Evolutionary conservation across 2,888 invertebrate species (phyloP).

Genomic region (Ctena decussata): DNA sequence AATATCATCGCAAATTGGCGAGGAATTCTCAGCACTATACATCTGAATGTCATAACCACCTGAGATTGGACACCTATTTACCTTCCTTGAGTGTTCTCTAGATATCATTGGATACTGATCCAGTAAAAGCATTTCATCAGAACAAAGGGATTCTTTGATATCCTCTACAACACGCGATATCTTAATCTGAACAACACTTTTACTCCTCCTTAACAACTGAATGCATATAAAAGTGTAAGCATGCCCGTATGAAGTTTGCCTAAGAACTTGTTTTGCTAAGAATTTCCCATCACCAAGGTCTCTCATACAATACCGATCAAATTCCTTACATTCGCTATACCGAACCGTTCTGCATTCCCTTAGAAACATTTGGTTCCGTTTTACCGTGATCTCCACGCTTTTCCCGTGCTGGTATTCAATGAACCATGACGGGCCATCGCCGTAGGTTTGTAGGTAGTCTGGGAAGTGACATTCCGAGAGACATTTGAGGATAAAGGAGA

Average conservation of each 20-base stretch:
- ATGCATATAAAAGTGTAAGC: conserved; percentile 47
- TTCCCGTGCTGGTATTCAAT: conserved; percentile 51
- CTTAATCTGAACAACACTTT: conserved; percentile 59
- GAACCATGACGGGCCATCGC: conserved; percentile 54
- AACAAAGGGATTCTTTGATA: conserved; percentile 36
- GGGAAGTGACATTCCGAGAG: conserved; percentile 52
- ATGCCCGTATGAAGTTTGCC: background rate
- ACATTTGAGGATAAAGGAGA: conserved; percentile 9
- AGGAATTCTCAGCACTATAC: conserved; percentile 36
- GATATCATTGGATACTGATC: conserved; percentile 63
- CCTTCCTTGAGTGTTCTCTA: conserved; percentile 39
- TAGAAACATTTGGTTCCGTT: conserved; percentile 42
- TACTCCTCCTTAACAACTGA: conserved; percentile 51
- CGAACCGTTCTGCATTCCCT: conserved; percentile 41
- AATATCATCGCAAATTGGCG: conserved; percentile 60
- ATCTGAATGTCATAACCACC: conserved; percentile 64
- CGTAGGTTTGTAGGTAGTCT: conserved; percentile 54
- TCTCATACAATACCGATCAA: conserved; percentile 37
- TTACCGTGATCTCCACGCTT: conserved; percentile 44
- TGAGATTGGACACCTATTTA: conserved; percentile 43
- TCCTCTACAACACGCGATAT: conserved; percentile 35
- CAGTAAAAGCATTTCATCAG: conserved; percentile 46
- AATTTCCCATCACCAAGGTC: conserved; percentile 47
- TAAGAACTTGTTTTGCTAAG: conserved; percentile 43
- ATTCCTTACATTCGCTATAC: conserved; percentile 27